Evolutionary conservation across 2,797 vertebrate genomes (phyloP), one percentile per base, ranked within the genome.

Genomic region (Enoplosus armatus): DNA sequence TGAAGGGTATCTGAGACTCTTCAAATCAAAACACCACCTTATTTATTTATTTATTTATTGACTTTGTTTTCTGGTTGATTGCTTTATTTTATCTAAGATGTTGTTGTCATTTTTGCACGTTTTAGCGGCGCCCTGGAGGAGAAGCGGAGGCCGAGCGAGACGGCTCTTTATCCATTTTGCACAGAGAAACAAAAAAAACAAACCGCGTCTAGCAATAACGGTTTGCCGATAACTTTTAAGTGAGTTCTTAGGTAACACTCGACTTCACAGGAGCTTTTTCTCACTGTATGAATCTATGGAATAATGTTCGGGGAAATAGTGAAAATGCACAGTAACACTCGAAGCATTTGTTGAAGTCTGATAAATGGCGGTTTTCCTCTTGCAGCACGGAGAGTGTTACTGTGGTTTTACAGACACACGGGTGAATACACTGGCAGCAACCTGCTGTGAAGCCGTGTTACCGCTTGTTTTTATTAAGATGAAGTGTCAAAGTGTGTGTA

Each of bases 181-280:
- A 93, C 91, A 91, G 75, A 90, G 54, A 90, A 87, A 87, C 55
- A 77, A 80, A 75, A 37, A 41, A 55, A 39, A 61, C 78, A 62
- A 85, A 58, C 67, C 70, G 86, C 79, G 63, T 88, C 41, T 8
- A 92, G 92, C 92, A 94, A 92, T 93, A 93, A 92, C 80, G 64
- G 86, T 84, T 89, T 86, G 80, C 84, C n/a, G 66, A 80, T 3
- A 84, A 69, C 68, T 82, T 85, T 39, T 53, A 35, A 63, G 75
- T 66, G 77, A 85, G 75, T 79, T 85, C 64, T 71, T 15, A 3
- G 66, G 56, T 9, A 33, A 45, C 72, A 9, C 72, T 41, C 0
- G 51, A 64, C 71, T 79, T 76, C 8, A 14, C 50, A 24, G 67
- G 20, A 11, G 59, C 69, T 67, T 76, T 20, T 11, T 64, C 61